These are phyloP conservation scores for Siniperca chuatsi DNA, from an alignment of 2,113 vertebrate genomes.

Conservation along the genomic window DNA sequence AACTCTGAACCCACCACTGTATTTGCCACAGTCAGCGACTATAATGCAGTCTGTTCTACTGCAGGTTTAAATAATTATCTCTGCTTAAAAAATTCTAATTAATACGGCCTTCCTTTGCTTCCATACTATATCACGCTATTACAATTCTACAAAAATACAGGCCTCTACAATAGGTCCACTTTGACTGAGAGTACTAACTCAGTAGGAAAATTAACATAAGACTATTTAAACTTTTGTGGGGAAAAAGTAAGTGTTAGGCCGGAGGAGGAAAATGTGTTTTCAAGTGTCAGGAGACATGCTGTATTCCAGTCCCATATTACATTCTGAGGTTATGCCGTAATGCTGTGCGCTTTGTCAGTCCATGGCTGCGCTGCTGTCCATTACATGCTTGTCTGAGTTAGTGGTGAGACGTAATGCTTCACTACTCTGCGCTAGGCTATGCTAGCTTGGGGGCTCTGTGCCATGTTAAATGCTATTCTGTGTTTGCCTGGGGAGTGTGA, in stretches of 20 bases:
- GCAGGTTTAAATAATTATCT: not conserved
- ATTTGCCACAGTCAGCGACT: not conserved
- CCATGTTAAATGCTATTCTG: constrained; percentile 70
- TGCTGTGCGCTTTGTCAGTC: constrained; percentile 37
- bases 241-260: constrained; percentile 7
- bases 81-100: not conserved
- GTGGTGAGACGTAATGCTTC: constrained; percentile 51
- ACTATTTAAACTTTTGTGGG: constrained; percentile 20
- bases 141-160: not conserved
- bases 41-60: not conserved
- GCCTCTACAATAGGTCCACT: not conserved
- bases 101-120: not conserved
- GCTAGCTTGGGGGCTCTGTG: constrained; percentile 42
- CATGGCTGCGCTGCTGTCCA: constrained; percentile 39
- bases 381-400: constrained; percentile 63
- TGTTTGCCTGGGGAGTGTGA: constrained; percentile 68
- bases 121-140: not conserved
- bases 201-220: constrained; percentile 22
- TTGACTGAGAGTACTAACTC: not conserved
- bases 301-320: constrained; percentile 24
- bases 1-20: not conserved
- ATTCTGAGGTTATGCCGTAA: constrained; percentile 35
- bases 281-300: constrained; percentile 43
- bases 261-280: constrained; percentile 32
- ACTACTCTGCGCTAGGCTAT: constrained; percentile 32